Conservation (phyloP, 2,888 invertebrate genomes). For the Nycteola revayana region DNA sequence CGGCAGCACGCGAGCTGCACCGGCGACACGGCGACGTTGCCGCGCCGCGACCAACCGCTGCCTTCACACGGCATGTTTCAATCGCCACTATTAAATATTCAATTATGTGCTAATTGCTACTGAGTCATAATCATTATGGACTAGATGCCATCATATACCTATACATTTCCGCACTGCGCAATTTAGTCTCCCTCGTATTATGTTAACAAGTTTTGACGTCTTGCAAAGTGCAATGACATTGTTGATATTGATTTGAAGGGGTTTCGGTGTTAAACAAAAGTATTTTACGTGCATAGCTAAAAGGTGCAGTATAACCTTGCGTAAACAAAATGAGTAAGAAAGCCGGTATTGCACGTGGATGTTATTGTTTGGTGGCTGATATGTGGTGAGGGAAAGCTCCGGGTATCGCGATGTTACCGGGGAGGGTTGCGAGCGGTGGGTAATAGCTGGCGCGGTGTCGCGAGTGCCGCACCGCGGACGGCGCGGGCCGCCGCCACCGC, state of each 20-base stretch:
- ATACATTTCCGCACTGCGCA: slow-evolving; percentile 28
- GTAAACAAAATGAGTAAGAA: too few species aligned
- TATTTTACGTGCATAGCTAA: too few species aligned
- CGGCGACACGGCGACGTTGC: slow-evolving; percentile 51
- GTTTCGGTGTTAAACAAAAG: neutral
- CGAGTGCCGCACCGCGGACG: slow-evolving; percentile 64
- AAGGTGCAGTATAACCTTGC: too few species aligned
- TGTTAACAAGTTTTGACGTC: slow-evolving; percentile 2
- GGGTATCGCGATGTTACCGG: slow-evolving; percentile 41
- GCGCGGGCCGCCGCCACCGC: slow-evolving; percentile 73
- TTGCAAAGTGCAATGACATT: slow-evolving; percentile 10
- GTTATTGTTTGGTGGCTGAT: slow-evolving; percentile 11
- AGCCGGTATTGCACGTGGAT: neutral
- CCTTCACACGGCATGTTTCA: slow-evolving; percentile 24
- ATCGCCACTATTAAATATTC: slow-evolving; percentile 33
- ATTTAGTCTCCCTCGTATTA: slow-evolving; percentile 5
- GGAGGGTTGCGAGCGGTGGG: slow-evolving; percentile 56
- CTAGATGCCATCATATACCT: slow-evolving; percentile 13
- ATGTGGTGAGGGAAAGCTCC: slow-evolving; percentile 31
- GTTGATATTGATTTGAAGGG: neutral
- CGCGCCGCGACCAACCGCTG: slow-evolving; percentile 31
- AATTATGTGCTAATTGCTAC: slow-evolving; percentile 29
- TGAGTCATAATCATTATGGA: slow-evolving; percentile 19
- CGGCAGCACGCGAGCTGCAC: slow-evolving; percentile 66
- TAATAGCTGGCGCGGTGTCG: slow-evolving; percentile 62